These are phyloP conservation scores for Spea hammondii DNA, from an alignment of 2,797 vertebrate species.

Conservation along the genomic window DNA sequence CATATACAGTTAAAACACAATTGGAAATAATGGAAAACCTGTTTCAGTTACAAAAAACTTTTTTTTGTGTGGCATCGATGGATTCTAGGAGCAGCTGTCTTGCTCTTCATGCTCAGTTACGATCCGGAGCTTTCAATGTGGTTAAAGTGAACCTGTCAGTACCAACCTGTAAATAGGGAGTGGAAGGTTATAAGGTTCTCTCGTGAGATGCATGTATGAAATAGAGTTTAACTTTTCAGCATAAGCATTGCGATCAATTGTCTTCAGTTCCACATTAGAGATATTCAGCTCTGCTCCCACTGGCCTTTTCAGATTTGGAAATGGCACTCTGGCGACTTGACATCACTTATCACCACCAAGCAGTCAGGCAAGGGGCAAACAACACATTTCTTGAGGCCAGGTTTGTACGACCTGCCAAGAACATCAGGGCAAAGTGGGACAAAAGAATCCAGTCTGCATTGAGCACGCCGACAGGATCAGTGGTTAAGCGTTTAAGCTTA, in stretches of 20 bases:
- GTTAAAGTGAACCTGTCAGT: no score
- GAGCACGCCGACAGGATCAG: conserved; percentile 69
- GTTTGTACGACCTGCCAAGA: conserved; percentile 64
- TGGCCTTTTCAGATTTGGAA: conserved; percentile 62
- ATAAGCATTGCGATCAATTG: conserved; percentile 63
- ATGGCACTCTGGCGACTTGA: conserved; percentile 65
- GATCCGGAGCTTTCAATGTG: no score
- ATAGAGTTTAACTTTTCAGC: conserved; percentile 19
- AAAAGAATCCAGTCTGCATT: conserved; percentile 67
- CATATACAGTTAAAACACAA: no score
- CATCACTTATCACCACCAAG: conserved; percentile 70
- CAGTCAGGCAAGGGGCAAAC: conserved; percentile 71
- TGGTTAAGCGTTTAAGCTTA: conserved; percentile 59
- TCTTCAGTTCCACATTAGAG: conserved; percentile 69
- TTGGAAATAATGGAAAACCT: no score
- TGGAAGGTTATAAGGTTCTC: no score
- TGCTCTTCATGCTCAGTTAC: no score
- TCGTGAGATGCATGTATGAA: no score
- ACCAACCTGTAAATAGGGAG: no score
- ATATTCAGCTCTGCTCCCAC: conserved; percentile 56
- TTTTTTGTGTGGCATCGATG: no score
- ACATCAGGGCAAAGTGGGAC: conserved; percentile 68
- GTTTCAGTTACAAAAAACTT: no score
- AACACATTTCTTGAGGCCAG: conserved; percentile 66
- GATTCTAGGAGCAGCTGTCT: no score